Base-by-base conservation (phyloP, 1,140 invertebrate genomes). In the Daktulosphaira vitifoliae region DNA sequence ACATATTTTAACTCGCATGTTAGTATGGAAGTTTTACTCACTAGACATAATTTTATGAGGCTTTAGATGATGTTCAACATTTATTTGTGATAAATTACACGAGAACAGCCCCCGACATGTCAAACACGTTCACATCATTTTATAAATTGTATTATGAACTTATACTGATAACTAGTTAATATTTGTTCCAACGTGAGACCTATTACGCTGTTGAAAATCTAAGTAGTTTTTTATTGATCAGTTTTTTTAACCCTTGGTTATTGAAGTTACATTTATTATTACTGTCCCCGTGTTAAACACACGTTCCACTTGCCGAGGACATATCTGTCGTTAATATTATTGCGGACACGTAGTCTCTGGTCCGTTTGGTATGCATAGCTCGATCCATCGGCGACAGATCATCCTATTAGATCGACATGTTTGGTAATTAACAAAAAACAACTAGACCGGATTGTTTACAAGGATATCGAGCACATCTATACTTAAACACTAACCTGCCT, bases 371-470 rank as follows among this genome's bases (percentile, higher is more conserved):
- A 62, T 48, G 56, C 56, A 46, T 37, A 37, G 52, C 52, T 54
- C 33, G 51, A 53, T 53, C 51, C n/a, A n/a, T 15, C 51, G 0
- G 22, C 42, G 56, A 42, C 56, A 62, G 56, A 62, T 46, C 23
- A 20, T 25, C 39, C 56, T 38, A 23, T 16, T 23, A 23, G 16
- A 6, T 4, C 25, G 25, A 62, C 56, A 23, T 62, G 38, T 62
- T 62, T 62, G 56, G 42, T 62, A 62, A 62, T 62, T 62, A 62
- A 62, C 42, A 18, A 62, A 62, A 62, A 44, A 62, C 56, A 33
- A 48, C 39, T 59, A 59, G n/a, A 62, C 56, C 42, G 56, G 56
- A 29, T 62, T 33, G 22, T 42, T 3, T 44, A 44, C n/a, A 44
- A 44, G 54, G 39, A 59, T 54, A 23, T 9, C 49, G n/a, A 5